These are phyloP conservation scores for Paramisgurnus dabryanus DNA, from an alignment of 2,113 vertebrate genomes.

Conservation along the genomic window DNA sequence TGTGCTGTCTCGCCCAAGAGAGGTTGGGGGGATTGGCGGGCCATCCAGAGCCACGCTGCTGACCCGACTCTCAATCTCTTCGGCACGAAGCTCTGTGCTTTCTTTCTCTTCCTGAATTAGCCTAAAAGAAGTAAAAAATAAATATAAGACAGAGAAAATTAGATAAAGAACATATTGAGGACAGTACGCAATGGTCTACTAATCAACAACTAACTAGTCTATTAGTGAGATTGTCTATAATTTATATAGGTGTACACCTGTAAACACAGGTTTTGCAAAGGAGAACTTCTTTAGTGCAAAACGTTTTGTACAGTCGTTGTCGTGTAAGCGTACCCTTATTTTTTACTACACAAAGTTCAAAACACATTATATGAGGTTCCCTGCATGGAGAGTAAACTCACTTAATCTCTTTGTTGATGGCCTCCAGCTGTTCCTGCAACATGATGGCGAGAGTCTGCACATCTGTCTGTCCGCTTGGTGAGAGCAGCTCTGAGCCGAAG, in stretches of 20 bases:
- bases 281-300: no score
- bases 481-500: slow-evolving; percentile 85
- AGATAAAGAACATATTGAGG: no score
- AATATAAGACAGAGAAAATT: not conserved
- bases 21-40: slow-evolving; percentile 78
- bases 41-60: slow-evolving; percentile 84
- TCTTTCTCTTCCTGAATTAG: slow-evolving; percentile 94
- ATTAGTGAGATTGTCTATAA: no score
- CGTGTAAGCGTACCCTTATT: no score
- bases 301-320: no score
- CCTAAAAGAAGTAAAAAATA: slow-evolving; percentile 62
- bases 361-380: not conserved
- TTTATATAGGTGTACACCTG: no score
- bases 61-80: slow-evolving; percentile 89
- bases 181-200: no score
- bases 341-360: no score
- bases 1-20: slow-evolving; percentile 71
- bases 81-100: slow-evolving; percentile 86
- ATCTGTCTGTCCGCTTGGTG: slow-evolving; percentile 88
- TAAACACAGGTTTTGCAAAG: no score
- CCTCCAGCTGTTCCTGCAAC: slow-evolving; percentile 92
- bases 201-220: no score
- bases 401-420: slow-evolving; percentile 95
- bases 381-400: slow-evolving; percentile 61
- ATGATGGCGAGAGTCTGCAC: slow-evolving; percentile 92